phyloP scores from a whole-genome alignment of 2,113 vertebrate genomes.

The Actinemys pallida region DNA sequence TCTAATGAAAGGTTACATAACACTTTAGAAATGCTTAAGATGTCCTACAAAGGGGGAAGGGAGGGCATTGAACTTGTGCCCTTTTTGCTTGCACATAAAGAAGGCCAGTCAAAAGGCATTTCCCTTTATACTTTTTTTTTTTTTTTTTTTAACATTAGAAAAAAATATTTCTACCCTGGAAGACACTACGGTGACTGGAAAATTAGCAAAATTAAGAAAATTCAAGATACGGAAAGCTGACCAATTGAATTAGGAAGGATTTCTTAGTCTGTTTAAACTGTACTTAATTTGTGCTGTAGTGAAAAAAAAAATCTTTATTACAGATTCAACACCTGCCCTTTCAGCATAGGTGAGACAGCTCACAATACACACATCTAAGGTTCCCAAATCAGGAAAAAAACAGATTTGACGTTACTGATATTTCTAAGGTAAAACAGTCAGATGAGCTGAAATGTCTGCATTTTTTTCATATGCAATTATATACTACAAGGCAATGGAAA shows the following conservation, averaged over 20 bases:
- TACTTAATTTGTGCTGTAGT: background rate
- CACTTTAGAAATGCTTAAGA: background rate
- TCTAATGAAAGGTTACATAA: too few species aligned
- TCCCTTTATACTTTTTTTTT: background rate
- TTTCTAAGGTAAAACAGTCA: background rate
- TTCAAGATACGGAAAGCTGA: background rate
- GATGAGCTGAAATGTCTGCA: background rate
- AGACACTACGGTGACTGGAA: too few species aligned
- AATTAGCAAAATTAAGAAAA: background rate
- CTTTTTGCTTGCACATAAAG: background rate
- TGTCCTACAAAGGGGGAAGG: background rate
- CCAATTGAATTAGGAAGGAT: background rate
- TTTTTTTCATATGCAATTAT: background rate
- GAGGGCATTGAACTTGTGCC: background rate
- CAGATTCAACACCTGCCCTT: background rate
- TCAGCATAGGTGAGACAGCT: background rate
- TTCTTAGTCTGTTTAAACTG: background rate
- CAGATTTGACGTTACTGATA: background rate
- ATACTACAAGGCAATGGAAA: background rate
- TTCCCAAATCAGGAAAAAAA: background rate
- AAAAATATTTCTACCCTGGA: too few species aligned
- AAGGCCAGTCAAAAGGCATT: background rate
- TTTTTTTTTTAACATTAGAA: background rate
- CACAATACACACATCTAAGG: background rate
- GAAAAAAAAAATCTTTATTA: background rate